Evolutionary conservation across 2,113 vertebrate species (phyloP).

Genomic region (Abramis brama): DNA sequence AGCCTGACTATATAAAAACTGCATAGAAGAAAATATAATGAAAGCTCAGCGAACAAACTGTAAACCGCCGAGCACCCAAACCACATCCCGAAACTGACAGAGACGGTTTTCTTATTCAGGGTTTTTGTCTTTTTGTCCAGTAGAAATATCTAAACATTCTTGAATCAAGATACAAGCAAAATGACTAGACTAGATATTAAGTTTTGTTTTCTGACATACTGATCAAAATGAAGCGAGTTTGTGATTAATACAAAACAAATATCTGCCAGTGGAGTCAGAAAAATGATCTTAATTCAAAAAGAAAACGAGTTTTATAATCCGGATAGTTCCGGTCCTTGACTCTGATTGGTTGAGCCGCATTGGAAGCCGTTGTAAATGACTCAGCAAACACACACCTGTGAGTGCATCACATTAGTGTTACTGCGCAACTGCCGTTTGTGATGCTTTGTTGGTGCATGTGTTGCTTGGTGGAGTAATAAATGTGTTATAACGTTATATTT

Average conservation of each 20-base stretch:
- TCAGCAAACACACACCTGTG: too few relatives aligned
- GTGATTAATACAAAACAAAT: not conserved
- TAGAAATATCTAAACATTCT: not conserved
- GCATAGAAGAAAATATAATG: not conserved
- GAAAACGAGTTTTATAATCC: not conserved
- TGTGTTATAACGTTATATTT: too few relatives aligned
- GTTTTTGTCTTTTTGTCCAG: not conserved
- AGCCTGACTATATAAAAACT: not conserved
- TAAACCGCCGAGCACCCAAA: not conserved
- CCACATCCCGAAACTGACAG: too few relatives aligned
- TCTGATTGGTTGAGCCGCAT: too few relatives aligned
- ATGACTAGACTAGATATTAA: not conserved
- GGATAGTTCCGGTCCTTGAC: too few relatives aligned
- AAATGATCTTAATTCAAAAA: not conserved
- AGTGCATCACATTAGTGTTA: too few relatives aligned
- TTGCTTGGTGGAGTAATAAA: too few relatives aligned
- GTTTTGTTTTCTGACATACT: not conserved
- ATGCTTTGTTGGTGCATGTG: too few relatives aligned
- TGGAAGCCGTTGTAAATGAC: too few relatives aligned
- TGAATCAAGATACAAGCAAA: not conserved
- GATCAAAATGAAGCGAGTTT: not conserved
- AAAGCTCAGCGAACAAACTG: not conserved
- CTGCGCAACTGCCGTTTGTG: too few relatives aligned
- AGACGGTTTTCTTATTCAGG: not conserved
- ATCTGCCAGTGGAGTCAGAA: not conserved